Conservation (phyloP, 1,140 invertebrate genomes). For the Danaus plexippus region DNA sequence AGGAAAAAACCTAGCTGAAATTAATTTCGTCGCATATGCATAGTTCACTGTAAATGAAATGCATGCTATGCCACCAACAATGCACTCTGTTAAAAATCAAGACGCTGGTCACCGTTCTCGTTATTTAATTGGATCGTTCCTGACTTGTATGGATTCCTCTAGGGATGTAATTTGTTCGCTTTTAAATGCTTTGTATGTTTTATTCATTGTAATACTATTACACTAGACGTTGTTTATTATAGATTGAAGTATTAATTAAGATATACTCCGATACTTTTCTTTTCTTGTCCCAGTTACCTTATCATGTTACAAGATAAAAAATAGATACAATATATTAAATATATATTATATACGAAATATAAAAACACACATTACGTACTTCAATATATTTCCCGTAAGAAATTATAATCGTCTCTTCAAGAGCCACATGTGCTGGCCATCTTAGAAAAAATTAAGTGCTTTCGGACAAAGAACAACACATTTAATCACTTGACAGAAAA, state of each 20-base stretch:
- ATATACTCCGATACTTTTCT: not conserved
- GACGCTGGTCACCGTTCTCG: conserved; percentile 3
- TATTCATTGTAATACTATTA: no score
- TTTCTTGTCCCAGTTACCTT: conserved; percentile 13
- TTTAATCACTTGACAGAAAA: conserved; percentile 42
- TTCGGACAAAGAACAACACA: conserved; percentile 19
- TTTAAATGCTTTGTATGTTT: no score
- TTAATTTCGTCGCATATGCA: no score
- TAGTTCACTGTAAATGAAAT: no score
- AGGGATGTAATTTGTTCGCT: conserved; percentile 1
- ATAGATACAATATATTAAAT: conserved; percentile 8
- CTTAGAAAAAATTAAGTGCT: conserved; percentile 22
- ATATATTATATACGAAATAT: not conserved
- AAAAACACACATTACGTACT: no score
- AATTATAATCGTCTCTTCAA: conserved; percentile 4
- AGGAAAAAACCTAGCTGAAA: no score
- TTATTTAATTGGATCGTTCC: conserved; percentile 13
- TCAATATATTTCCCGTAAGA: not conserved
- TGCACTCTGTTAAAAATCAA: not conserved
- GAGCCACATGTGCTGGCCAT: conserved; percentile 5
- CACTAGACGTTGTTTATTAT: no score
- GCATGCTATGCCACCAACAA: no score
- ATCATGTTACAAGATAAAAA: conserved; percentile 18
- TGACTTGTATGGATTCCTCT: conserved; percentile 13
- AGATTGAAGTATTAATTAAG: conserved; percentile 5